Evolutionary conservation across 1,140 invertebrate genomes (phyloP), one percentile per base, ranked within the genome.

Genomic region (Saccostrea cuccullata): DNA sequence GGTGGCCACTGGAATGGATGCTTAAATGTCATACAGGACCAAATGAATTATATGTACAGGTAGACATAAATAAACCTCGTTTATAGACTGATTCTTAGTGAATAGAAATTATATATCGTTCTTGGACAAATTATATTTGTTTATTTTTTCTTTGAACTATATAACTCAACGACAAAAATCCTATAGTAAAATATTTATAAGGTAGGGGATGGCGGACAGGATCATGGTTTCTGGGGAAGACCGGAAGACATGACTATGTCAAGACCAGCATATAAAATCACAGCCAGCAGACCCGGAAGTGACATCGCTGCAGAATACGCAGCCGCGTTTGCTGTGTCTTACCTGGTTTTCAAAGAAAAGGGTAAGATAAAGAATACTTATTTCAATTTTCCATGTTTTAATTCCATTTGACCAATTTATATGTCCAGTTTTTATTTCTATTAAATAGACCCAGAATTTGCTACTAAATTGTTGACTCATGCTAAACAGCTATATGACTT

Each of bases 1-100:
- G 95, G 93, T 97, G 96, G 96, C 95, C 96, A 0, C 95, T 96
- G 0, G 96, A 97, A 92, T 97, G 96, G 90, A 96, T 97, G 89
- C 95, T 97, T 73, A 96, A 96, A 91, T 92, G 91, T 95, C 94
- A 97, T 93, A 95, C 89, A 11, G 90, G 87, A 15, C 85, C 85
- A 3, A 84, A 91, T 40, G 90, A 92, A 64, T 85, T 92, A 6
- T 92, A 92, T 86, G 90, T 90, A 56, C 92, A 92, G 90, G 91
- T 91, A 91, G 17, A 70, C 82, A 47, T 47, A 9, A 47, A 47
- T 47, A 47, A 6, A 9, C 47, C 9, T 47, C 47, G 6, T 47
- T 47, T 47, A 47, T 47, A 47, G 47, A 47, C 47, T 8, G 47
- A 47, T 47, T 6, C 5, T 47, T 5, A 47, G 47, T 47, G 47